phyloP scores from a whole-genome alignment of 2,113 vertebrate genomes.

The Dipodomys ordii region DNA sequence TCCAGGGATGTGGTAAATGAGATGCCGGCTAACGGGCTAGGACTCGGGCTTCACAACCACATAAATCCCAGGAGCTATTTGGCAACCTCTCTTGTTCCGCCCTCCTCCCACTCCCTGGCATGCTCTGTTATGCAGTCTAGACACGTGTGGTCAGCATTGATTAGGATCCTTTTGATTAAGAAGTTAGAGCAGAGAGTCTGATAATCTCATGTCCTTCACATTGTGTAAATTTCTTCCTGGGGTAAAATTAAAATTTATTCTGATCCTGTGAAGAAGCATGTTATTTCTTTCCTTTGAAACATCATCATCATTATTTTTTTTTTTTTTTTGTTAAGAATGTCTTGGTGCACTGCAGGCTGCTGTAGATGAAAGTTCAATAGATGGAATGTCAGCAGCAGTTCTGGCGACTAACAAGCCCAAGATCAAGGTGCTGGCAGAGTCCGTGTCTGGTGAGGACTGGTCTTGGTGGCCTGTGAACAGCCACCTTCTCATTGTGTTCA shows the following conservation, averaged over 20 bases:
- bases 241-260: constrained; percentile 26
- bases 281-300: constrained; percentile 36
- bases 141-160: not conserved
- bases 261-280: not conserved
- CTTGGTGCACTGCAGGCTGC: not conserved
- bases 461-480: not conserved
- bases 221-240: not conserved
- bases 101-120: not conserved
- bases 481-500: not conserved
- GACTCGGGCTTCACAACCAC: not conserved
- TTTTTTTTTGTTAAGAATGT: not conserved
- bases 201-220: constrained; percentile 21
- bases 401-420: not conserved
- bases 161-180: constrained; percentile 49
- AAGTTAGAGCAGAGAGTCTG: not conserved
- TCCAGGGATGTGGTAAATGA: not conserved
- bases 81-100: not conserved
- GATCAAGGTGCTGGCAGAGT: not conserved
- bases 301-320: not conserved
- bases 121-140: not conserved
- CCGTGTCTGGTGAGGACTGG: not conserved
- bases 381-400: not conserved
- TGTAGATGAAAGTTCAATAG: not conserved
- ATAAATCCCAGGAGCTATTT: not conserved
- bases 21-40: not conserved